Evolutionary conservation across 2,797 vertebrate genomes (phyloP), one percentile per base, ranked within the genome.

Genomic region (Ficedula albicollis): DNA sequence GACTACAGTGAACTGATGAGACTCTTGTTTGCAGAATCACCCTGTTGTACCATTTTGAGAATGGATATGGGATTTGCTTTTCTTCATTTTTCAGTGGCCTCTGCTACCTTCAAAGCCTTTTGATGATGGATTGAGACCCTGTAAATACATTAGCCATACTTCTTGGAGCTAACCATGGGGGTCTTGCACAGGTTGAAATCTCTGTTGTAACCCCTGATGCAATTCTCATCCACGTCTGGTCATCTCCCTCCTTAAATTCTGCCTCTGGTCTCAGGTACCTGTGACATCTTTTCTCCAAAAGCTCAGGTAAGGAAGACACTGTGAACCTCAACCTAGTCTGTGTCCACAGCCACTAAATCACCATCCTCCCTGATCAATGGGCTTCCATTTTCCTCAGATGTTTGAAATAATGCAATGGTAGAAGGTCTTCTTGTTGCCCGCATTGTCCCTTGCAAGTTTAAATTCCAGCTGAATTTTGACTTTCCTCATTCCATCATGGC

Each of bases 81-180:
- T 73, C 32, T 79, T n/a, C 7, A 23, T 9, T 68, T 70, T 3
- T 41, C 34, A 58, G 16, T 43, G 18, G 8, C 4, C 3, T 60
- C 66, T 93, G 10, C 43, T 27, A 3, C 32, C n/a, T 59, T 63
- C 41, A 59, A 26, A 62, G 1, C 3, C 2, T 83, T 67, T 52
- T 25, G 15, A 77, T 18, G 15, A 56, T 32, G 68, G 10, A 46
- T 8, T 56, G 10, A 41, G 7, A 22, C 3, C 4, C 41, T 72
- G 3, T 56, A 51, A 84, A 44, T 15, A 51, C 9, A 15, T 30
- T 18, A 5, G 5, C 4, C 2, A 4, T 39, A 15, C 6, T 64
- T 75, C 36, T 38, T 3, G 0, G 11, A 63, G 9, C 26, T 23
- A 56, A 1, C 13, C 10, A n/a, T 7, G 7, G 20, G 4, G 5